phyloP scores from a whole-genome alignment of 2,113 vertebrate genomes.

The Tringa solitaria region DNA sequence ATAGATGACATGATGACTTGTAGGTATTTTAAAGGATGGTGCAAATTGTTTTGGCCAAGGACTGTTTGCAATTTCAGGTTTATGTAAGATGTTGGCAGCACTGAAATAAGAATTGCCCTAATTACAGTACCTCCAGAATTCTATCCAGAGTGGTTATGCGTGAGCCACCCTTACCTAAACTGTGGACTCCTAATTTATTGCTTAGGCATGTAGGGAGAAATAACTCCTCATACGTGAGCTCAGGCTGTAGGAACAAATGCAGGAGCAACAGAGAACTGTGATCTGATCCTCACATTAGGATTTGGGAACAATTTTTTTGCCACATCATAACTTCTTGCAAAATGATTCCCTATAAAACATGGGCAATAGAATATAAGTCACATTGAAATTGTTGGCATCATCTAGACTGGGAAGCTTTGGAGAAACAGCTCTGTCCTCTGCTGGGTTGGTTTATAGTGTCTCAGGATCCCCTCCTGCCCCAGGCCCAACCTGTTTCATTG shows the following conservation, averaged over 20 bases:
- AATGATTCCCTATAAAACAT: background rate
- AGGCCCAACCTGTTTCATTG: rapidly evolving
- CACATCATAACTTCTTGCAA: rapidly evolving
- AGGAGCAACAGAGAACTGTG: background rate
- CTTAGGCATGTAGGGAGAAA: background rate
- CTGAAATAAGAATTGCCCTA: background rate
- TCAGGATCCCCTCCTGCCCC: background rate
- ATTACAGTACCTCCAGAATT: background rate
- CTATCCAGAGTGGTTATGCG: rapidly evolving
- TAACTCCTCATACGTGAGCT: background rate
- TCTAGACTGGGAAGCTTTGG: background rate
- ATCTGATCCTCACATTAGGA: background rate
- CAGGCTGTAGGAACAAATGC: background rate
- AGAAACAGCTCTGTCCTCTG: background rate
- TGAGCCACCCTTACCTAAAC: background rate
- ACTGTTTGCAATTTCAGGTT: background rate
- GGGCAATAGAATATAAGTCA: background rate
- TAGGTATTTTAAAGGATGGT: background rate
- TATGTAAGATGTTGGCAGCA: background rate
- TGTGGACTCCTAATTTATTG: background rate
- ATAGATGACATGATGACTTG: background rate
- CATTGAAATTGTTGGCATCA: background rate
- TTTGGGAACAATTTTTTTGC: background rate
- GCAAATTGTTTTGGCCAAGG: background rate
- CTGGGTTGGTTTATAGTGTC: background rate